Evolutionary conservation across 2,888 invertebrate species (phyloP), one percentile per base, ranked within the genome.

Genomic region (Epinotia ramella): DNA sequence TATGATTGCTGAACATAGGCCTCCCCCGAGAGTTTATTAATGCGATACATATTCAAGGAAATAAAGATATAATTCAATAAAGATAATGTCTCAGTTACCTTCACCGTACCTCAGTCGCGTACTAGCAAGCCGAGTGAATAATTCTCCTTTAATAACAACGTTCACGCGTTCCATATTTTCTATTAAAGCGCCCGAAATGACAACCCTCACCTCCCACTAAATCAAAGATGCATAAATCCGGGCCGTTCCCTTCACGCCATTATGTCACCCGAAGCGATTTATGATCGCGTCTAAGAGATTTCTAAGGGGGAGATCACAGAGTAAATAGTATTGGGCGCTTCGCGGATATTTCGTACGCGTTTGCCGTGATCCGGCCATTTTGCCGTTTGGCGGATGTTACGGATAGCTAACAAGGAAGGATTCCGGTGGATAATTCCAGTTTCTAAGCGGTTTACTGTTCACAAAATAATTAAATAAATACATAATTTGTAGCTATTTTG

Each of bases 151-250:
- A 80, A 82, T 85, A 85, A 84, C 79, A 78, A 71, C 78, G 85
- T 81, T 53, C 83, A 82, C 84, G 82, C 81, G 81, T 80, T 80
- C 84, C 84, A 86, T 86, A 86, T 87, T 85, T 87, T 85, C 85
- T 82, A 83, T 84, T 77, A 79, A 80, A 81, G 81, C 80, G 83
- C 82, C 82, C 83, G 82, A 86, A 87, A 89, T 87, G 88, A 87
- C 88, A 88, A 86, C 86, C 83, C 86, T 86, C 84, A 88, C 88
- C 88, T 87, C 85, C 86, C 85, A 87, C 86, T 91, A 92, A 92
- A 93, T 93, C 93, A 91, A 91, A 92, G 90, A 88, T 89, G 90
- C 89, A 92, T 92, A 93, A 92, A 93, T 93, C 92, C 89, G 89
- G 86, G 86, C 88, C 88, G 84, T 89, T 89, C 90, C 91, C 91